A percentile compares a stretch with the other conserved stretches of the same genome.
Conservation (phyloP, 2,888 invertebrate genomes). For the Papilio gigon region DNA sequence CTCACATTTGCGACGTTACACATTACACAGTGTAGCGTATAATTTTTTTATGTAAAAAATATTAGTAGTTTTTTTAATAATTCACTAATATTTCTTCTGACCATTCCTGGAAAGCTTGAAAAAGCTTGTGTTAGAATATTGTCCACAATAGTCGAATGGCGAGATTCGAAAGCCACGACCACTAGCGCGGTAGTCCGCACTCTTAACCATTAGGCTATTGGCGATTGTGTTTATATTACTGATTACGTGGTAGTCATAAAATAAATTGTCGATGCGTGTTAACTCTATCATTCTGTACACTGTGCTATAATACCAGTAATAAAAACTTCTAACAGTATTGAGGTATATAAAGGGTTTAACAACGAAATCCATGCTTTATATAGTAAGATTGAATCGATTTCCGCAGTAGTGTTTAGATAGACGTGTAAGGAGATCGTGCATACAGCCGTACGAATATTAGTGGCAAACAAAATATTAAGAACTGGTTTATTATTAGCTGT, state of each 20-base stretch:
- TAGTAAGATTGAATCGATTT: conserved; percentile 34
- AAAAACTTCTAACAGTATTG: conserved; percentile 12
- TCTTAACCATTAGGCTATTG: not conserved
- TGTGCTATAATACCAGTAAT: conserved; percentile 6
- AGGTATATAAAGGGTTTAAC: conserved; percentile 15
- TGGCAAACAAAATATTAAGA: not conserved
- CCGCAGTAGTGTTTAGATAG: conserved; percentile 32
- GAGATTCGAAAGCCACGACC: no score
- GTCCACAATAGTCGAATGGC: no score
- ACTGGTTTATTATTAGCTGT: not conserved
- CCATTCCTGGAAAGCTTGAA: no score
- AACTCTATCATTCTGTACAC: not conserved
- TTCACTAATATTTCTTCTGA: no score
- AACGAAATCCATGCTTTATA: conserved; percentile 35
- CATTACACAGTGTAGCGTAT: no score
- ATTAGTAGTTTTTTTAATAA: no score
- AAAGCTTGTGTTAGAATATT: no score
- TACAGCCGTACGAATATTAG: not conserved
- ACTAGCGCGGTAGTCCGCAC: no score
- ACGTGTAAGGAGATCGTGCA: conserved; percentile 19
- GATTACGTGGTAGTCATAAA: not conserved
- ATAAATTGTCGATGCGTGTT: not conserved
- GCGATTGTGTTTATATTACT: not conserved
- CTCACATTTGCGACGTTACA: no score
- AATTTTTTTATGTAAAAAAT: no score